Conservation (phyloP, 2,888 invertebrate species). For the Microctonus hyperodae region DNA sequence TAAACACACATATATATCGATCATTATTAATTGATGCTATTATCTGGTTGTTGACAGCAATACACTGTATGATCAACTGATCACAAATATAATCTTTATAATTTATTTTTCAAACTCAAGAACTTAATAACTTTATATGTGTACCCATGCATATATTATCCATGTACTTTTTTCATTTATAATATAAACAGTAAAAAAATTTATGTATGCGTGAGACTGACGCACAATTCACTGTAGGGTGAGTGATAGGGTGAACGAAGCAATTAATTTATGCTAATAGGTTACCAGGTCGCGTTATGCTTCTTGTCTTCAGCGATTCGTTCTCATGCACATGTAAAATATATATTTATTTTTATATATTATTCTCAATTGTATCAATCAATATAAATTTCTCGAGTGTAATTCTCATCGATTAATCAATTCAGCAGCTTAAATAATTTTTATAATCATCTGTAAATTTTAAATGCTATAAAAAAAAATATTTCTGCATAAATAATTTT, state of each 20-base stretch:
- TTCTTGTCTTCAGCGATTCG: constrained; percentile 13
- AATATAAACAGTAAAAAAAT: no score
- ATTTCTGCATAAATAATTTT: no score
- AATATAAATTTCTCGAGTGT: not conserved
- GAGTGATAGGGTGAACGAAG: constrained; percentile 21
- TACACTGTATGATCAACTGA: not conserved
- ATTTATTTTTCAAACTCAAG: constrained; percentile 13
- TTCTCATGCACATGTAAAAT: not conserved
- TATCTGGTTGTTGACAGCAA: constrained; percentile 11
- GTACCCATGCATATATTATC: not conserved
- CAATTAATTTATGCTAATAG: constrained; percentile 25
- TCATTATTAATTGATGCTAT: constrained; percentile 18
- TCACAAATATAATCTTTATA: constrained; percentile 9
- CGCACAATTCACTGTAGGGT: constrained; percentile 13
- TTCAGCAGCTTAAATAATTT: no score
- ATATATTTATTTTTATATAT: not conserved
- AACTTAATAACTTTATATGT: constrained; percentile 21
- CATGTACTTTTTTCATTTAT: not conserved
- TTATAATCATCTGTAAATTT: not conserved
- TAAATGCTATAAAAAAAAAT: not conserved
- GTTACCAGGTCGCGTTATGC: constrained; percentile 23
- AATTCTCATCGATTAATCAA: no score
- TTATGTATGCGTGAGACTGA: constrained; percentile 11
- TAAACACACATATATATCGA: not conserved
- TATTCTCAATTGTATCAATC: not conserved